Conservation (phyloP, 2,888 invertebrate species). For the Rhynchonema sp. region DNA sequence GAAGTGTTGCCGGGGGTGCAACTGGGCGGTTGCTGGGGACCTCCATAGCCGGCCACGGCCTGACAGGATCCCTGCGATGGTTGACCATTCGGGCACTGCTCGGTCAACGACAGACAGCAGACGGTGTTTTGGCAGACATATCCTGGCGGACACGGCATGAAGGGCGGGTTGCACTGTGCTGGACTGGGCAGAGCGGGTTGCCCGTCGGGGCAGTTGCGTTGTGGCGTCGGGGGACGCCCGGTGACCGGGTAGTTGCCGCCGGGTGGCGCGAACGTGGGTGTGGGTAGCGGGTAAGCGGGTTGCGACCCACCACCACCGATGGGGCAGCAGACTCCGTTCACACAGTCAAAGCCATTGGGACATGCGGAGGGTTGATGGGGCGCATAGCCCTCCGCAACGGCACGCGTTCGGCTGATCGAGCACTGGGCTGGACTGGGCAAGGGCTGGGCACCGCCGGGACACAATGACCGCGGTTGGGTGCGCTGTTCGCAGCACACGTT, state of each 20-base stretch:
- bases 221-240: not conserved
- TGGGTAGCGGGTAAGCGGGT: no score
- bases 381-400: not conserved
- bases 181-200: not conserved
- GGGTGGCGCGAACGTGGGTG: no score
- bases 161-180: not conserved
- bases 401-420: not conserved
- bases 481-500: conserved; percentile 13
- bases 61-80: not conserved
- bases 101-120: not conserved
- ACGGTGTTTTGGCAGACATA: not conserved
- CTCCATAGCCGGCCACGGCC: not conserved
- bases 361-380: not conserved
- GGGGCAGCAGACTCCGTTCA: not conserved
- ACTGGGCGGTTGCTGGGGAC: not conserved
- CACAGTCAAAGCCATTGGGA: not conserved
- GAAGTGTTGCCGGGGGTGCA: not conserved
- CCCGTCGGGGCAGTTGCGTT: not conserved
- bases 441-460: not conserved
- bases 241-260: not conserved
- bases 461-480: not conserved
- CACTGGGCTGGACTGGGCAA: not conserved
- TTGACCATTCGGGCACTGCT: not conserved
- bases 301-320: no score
- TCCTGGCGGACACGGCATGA: not conserved